These are phyloP conservation scores for Thereva nobilitata DNA, from an alignment of 2,888 invertebrate species.

Conservation along the genomic window DNA sequence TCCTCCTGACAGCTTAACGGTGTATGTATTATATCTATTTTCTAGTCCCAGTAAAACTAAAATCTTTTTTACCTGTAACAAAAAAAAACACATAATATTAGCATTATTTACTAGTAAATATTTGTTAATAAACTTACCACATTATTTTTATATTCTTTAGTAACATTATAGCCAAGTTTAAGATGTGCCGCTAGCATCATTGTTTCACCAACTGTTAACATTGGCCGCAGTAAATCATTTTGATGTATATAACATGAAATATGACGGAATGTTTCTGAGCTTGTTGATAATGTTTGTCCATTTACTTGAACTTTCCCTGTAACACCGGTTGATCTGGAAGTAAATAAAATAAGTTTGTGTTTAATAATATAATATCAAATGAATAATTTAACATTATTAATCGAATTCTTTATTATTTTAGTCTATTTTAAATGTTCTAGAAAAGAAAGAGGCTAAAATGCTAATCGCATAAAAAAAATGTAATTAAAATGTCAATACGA, in stretches of 20 bases:
- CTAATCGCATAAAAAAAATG: no score
- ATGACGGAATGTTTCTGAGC: slow-evolving; percentile 70
- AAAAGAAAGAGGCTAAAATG: no score
- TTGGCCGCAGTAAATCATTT: slow-evolving; percentile 73
- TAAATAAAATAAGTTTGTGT: no score
- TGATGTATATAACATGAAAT: slow-evolving; percentile 87
- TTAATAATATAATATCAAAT: no score
- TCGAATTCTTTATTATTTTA: no score
- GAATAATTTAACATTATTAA: no score
- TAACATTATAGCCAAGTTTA: slow-evolving; percentile 74
- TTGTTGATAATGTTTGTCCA: slow-evolving; percentile 63
- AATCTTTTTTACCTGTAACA: slow-evolving; percentile 72
- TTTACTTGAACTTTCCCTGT: slow-evolving; percentile 74
- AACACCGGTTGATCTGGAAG: slow-evolving; percentile 68
- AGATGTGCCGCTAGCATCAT: slow-evolving; percentile 83
- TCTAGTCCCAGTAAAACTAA: slow-evolving; percentile 73
- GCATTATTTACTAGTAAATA: not conserved
- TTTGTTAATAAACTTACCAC: slow-evolving; percentile 62
- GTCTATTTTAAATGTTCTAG: no score
- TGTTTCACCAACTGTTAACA: slow-evolving; percentile 78
- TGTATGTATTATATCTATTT: slow-evolving; percentile 69
- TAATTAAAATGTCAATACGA: no score
- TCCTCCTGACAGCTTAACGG: slow-evolving; percentile 79
- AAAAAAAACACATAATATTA: slow-evolving; percentile 6
- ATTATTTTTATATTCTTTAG: slow-evolving; percentile 68